Conservation (phyloP, 92 coral and sea anemone species). For the Umimayanthus chanpuru region DNA sequence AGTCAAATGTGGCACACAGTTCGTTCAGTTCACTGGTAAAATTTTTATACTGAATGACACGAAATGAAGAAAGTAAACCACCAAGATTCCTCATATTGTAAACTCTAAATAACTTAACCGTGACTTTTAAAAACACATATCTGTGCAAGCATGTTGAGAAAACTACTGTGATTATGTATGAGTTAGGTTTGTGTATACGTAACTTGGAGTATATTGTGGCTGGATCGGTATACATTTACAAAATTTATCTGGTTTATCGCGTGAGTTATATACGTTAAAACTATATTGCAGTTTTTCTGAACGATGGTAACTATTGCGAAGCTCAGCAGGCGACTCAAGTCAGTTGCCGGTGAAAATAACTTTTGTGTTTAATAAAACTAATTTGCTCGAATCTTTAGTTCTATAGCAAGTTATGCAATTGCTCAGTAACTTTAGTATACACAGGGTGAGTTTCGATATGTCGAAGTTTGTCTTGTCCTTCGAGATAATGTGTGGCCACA, state of each 20-base stretch:
- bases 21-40: not conserved
- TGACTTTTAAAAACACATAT: not conserved
- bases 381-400: not conserved
- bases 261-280: not conserved
- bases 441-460: not conserved
- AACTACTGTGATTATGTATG: not conserved
- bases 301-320: too few relatives aligned
- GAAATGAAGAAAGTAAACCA: not conserved
- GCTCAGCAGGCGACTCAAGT: not conserved
- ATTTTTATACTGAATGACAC: not conserved
- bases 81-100: too few relatives aligned
- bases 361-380: not conserved
- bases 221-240: not conserved
- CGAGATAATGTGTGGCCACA: not conserved
- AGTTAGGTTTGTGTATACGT: not conserved
- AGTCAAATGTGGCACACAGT: not conserved
- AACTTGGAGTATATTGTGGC: not conserved
- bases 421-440: not conserved
- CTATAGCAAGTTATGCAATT: too few relatives aligned
- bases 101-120: not conserved
- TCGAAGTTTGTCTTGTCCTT: not conserved
- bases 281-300: not conserved
- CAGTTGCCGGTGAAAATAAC: not conserved
- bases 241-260: not conserved
- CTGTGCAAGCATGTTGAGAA: not conserved